Base-by-base conservation (phyloP, 1,140 invertebrate genomes). In the Drosophila hydei region DNA sequence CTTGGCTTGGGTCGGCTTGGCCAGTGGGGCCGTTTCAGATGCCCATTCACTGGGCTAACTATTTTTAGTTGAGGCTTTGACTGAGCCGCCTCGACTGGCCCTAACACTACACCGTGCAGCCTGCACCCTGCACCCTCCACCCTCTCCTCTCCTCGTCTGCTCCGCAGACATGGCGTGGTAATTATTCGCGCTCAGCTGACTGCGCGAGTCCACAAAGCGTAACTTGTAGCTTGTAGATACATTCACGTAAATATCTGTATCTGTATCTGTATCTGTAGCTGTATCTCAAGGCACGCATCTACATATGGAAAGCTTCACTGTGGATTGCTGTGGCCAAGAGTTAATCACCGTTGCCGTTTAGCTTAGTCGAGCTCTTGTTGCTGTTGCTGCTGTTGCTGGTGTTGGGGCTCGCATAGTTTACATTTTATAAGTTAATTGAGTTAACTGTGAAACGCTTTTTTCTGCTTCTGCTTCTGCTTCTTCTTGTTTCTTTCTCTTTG, bases 361-460 rank as follows among this genome's bases (percentile, higher is more conserved):
- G 71, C 72, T 72, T 63, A 73, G 27, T 51, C 64, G 64, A 63
- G 73, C 69, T 63, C 36, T 43, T 48, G 47, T 59, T 60, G 58
- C 18, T 72, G 60, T 51, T 52, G 61, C 27, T 54, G 25, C 43
- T 56, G 45, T 59, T 42, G 21, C 45, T 75, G 58, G 33, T 60
- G 48, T 70, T 38, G 58, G 23, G 33, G 65, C 59, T 69, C 77
- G 67, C 83, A 89, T 87, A 89, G 75, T 79, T 87, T 87, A 87
- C 83, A 89, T 88, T 88, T 88, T 88, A 89, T 88, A 89, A 88
- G 83, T 88, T 88, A 88, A 88, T 88, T 88, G 83, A 88, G 83
- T 88, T 88, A 88, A 88, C 83, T 88, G 83, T 88, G 79, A 77
- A 89, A 60, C 80, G 70, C 70, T 84, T 45, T 51, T 19, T 42